Evolutionary conservation across 1,140 invertebrate species (phyloP), one percentile per base, ranked within the genome.

Genomic region (Zelostemma sp.): DNA sequence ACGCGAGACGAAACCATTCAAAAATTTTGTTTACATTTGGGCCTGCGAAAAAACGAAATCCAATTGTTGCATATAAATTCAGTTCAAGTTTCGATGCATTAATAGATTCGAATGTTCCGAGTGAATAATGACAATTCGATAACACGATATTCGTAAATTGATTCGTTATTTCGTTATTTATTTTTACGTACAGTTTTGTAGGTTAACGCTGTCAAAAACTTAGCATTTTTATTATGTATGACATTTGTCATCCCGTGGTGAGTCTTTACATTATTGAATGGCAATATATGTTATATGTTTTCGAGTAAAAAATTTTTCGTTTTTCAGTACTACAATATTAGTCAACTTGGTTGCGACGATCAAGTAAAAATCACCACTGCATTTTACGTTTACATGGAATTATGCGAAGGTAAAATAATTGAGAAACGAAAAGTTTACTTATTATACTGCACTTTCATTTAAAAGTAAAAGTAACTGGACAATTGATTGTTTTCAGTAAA

Each of bases 261-360:
- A 83, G 81, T 76, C 43, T 15, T 46, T 48, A 12, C 6, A 40
- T 16, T 3, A 28, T 55, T 47, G 38, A 16, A 43, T 59, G 28
- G 11, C 28, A 6, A 6, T 9, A 5, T 35, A 16, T 56, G 1
- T 38, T 17, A 40, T 33, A 35, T 25, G 18, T 16, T 61, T 47
- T 28, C 41, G 48, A 40, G 21, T 25, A 35, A 51, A 41, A 45
- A 15, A 47, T 55, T 40, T 45, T 9, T 31, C 46, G 17, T 67
- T 73, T 87, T 78, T 49, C 54, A 87, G 86, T 84, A 79, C 58
- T 82, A 80, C 56, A 72, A 83, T 28, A 80, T 87, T 50, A 76
- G 76, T 43, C 75, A 83, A 48, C 61, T 86, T 19, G 85, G 84
- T 1, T 86, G 84, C 28, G 79, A 59, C n/a, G 80, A 86, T 64